Percentiles rank a stretch among this genome's conserved stretches.
Evolutionary conservation across 2,113 vertebrate genomes (phyloP).

Genomic region (Psettodes erumei): DNA sequence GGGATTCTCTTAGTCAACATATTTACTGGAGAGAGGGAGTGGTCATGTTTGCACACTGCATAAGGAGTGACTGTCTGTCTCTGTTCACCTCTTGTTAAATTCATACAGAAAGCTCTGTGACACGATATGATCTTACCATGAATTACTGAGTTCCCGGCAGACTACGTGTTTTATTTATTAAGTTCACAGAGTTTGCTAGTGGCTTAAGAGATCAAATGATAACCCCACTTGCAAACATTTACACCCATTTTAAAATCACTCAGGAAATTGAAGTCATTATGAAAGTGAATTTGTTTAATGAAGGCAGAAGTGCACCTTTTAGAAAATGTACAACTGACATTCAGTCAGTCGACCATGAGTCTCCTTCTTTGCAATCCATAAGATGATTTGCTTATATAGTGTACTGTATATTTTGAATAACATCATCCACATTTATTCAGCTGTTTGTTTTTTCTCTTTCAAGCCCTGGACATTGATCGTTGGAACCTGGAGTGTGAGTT

Average conservation of each 20-base stretch:
- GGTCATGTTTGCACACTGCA: slow-evolving; percentile 17
- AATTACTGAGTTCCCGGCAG: neutral
- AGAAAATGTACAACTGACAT: neutral
- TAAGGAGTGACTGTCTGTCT: slow-evolving; percentile 22
- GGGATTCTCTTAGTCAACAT: slow-evolving; percentile 40
- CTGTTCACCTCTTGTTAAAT: slow-evolving; percentile 40
- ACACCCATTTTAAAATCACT: neutral
- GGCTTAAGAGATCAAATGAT: neutral
- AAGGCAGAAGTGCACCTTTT: neutral
- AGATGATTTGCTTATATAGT: neutral
- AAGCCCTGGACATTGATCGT: slow-evolving; percentile 86
- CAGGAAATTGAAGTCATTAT: slow-evolving; percentile 1
- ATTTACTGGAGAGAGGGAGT: slow-evolving; percentile 4
- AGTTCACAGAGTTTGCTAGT: neutral
- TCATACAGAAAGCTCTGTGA: neutral
- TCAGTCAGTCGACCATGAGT: too few species aligned
- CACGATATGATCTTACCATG: neutral
- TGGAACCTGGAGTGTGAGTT: slow-evolving; percentile 85
- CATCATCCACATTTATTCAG: neutral
- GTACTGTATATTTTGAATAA: neutral
- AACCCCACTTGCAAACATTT: neutral
- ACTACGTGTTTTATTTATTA: too few species aligned
- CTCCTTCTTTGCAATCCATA: too few species aligned
- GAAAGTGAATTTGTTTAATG: neutral
- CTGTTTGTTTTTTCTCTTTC: neutral